Evolutionary conservation across 1,140 invertebrate species (phyloP).

Genomic region (Sinella curviseta): DNA sequence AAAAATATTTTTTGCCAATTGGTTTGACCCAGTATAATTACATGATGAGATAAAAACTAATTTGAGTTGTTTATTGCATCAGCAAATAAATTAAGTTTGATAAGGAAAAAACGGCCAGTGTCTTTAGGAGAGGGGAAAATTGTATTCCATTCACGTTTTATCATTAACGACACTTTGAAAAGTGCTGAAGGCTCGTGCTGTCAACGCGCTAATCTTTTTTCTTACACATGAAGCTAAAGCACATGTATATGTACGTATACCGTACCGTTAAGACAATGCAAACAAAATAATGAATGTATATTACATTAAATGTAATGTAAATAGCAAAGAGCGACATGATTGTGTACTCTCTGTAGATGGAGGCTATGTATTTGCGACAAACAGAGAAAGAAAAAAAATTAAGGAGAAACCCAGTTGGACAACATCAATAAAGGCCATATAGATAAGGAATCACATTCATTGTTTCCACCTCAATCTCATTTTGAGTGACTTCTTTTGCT

Average conservation of each 20-base stretch:
- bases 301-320: not conserved
- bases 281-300: not conserved
- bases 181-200: not conserved
- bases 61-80: not conserved
- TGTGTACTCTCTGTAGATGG: too few species aligned
- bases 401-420: not conserved
- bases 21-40: not conserved
- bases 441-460: not conserved
- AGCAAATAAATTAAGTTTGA: not conserved
- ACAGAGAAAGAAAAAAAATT: not conserved
- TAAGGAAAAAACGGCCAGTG: not conserved
- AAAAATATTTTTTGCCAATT: not conserved
- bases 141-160: not conserved
- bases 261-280: too few species aligned
- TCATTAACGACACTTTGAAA: not conserved
- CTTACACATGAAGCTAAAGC: not conserved
- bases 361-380: not conserved
- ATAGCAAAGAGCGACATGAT: too few species aligned
- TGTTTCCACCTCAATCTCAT: conserved; percentile 6
- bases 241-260: too few species aligned
- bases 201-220: not conserved
- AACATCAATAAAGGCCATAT: conserved; percentile 10
- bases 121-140: not conserved
- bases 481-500: conserved; percentile 14
- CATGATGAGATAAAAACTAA: not conserved